These are phyloP conservation scores for Argyrosomus regius DNA, from an alignment of 2,797 vertebrate genomes.

Conservation along the genomic window DNA sequence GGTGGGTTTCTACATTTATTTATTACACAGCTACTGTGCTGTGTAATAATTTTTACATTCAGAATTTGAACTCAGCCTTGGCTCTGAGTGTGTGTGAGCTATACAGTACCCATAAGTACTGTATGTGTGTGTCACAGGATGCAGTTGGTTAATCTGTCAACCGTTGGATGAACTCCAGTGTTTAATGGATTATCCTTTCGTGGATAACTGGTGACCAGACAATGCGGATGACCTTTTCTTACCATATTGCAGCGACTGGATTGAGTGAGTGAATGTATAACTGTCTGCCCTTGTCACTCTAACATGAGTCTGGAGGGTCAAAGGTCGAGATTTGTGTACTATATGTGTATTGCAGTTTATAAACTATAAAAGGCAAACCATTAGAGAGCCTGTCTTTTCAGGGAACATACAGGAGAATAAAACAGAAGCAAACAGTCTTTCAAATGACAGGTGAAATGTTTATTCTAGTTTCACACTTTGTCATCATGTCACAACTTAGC, in stretches of 20 bases:
- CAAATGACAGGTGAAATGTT: slow-evolving; percentile 59
- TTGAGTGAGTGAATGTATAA: slow-evolving; percentile 7
- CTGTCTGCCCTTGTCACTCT: neutral
- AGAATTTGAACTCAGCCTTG: slow-evolving; percentile 9
- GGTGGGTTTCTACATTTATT: too few species aligned
- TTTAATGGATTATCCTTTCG: slow-evolving; percentile 72
- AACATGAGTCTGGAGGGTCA: neutral
- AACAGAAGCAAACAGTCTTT: slow-evolving; percentile 36
- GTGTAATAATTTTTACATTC: neutral
- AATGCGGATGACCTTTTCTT: slow-evolving; percentile 57
- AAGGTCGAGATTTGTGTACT: slow-evolving; percentile 31
- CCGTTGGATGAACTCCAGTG: slow-evolving; percentile 65
- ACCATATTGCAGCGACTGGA: slow-evolving; percentile 19
- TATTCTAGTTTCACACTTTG: slow-evolving; percentile 65
- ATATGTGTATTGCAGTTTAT: neutral
- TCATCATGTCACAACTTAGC: slow-evolving; percentile 30
- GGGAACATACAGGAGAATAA: slow-evolving; percentile 27
- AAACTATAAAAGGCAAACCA: slow-evolving; percentile 47
- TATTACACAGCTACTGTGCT: neutral
- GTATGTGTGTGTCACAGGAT: slow-evolving; percentile 30
- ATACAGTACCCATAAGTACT: too few species aligned
- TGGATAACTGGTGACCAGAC: slow-evolving; percentile 50
- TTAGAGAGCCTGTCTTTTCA: slow-evolving; percentile 49
- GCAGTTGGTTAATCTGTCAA: slow-evolving; percentile 71
- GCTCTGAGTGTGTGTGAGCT: neutral